These are phyloP conservation scores for Eudorcas thomsonii DNA, from an alignment of 2,113 vertebrate genomes.

Conservation along the genomic window DNA sequence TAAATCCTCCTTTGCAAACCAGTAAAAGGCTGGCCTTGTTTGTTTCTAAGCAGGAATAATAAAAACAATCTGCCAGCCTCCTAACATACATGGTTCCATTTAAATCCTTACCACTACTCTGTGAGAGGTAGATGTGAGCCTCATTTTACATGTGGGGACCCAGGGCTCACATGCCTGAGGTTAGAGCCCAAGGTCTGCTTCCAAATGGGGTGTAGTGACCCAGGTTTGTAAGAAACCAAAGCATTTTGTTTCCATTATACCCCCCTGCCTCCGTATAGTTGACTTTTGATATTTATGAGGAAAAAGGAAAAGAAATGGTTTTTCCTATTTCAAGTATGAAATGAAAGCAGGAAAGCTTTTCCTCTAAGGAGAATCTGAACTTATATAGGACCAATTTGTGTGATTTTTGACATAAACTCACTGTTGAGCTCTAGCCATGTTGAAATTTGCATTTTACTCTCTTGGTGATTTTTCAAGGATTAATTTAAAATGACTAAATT, in stretches of 20 bases:
- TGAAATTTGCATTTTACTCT: conserved; percentile 76
- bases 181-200: neutral
- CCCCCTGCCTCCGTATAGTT: neutral
- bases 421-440: conserved; percentile 47
- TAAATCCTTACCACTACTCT: conserved; percentile 40
- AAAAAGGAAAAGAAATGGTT: conserved; percentile 2
- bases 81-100: neutral
- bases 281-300: conserved; percentile 60
- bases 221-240: neutral
- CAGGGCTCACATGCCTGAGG: neutral
- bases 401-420: conserved; percentile 61
- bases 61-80: conserved; percentile 57
- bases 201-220: neutral
- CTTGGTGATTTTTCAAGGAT: conserved; percentile 70
- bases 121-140: neutral
- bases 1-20: conserved; percentile 59
- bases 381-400: conserved; percentile 69
- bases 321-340: conserved; percentile 47
- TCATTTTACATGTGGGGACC: conserved; percentile 5
- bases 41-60: conserved; percentile 61
- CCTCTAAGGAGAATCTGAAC: conserved; percentile 63
- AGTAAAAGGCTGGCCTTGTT: conserved; percentile 44
- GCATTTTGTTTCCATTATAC: conserved; percentile 34
- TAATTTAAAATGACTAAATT: conserved; percentile 71
- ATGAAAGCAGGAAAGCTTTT: conserved; percentile 55